phyloP scores from a whole-genome alignment of 2,888 invertebrate genomes.

The Resseliella maxima region DNA sequence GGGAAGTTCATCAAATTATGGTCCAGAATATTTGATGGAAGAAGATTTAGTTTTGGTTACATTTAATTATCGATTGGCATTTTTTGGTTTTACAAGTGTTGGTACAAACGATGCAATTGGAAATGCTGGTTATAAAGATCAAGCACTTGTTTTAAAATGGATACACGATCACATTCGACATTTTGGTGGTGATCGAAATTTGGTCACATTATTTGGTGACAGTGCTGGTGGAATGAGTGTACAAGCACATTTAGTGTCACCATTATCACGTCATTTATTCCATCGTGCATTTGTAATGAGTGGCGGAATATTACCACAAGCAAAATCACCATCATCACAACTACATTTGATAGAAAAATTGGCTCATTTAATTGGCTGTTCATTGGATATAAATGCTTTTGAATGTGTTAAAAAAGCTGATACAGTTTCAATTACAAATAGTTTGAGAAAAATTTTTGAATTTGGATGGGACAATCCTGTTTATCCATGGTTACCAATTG shows the following conservation, averaged over 20 bases:
- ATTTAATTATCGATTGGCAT: constrained; percentile 73
- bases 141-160: constrained; percentile 76
- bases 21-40: constrained; percentile 74
- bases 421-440: constrained; percentile 61
- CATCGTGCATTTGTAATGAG: constrained; percentile 79
- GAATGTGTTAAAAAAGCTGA: constrained; percentile 72
- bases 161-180: constrained; percentile 73
- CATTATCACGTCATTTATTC: constrained; percentile 76
- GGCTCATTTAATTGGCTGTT: constrained; percentile 72
- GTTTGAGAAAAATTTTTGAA: constrained; percentile 64
- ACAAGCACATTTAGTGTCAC: constrained; percentile 72
- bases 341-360: constrained; percentile 73
- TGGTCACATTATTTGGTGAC: constrained; percentile 75
- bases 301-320: constrained; percentile 71
- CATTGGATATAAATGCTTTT: constrained; percentile 70
- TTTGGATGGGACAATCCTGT: constrained; percentile 65
- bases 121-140: constrained; percentile 79
- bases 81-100: constrained; percentile 73
- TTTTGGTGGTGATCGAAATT: constrained; percentile 76
- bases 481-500: constrained; percentile 72
- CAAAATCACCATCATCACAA: constrained; percentile 70
- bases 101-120: constrained; percentile 76
- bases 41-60: constrained; percentile 75
- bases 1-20: constrained; percentile 70
- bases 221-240: constrained; percentile 70